phyloP scores from a whole-genome alignment of 2,888 invertebrate species.

The Pseudanteris insignis region DNA sequence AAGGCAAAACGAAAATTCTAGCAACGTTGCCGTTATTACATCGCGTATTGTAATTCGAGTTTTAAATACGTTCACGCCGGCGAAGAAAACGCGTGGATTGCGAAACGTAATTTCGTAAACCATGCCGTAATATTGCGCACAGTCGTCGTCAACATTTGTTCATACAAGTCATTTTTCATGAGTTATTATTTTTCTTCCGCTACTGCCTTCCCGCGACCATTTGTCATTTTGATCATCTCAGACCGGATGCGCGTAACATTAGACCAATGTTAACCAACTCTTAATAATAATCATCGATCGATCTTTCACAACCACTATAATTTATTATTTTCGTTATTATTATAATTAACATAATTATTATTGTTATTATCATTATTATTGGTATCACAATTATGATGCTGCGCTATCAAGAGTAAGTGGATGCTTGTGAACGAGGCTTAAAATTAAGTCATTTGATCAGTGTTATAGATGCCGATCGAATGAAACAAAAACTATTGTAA shows the following conservation, averaged over 20 bases:
- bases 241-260: conserved; percentile 39
- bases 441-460: no score
- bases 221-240: conserved; percentile 43
- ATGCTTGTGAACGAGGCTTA: no score
- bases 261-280: conserved; percentile 34
- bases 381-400: no score
- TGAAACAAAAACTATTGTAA: no score
- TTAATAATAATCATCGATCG: conserved; percentile 37
- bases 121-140: conserved; percentile 19
- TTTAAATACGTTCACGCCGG: conserved; percentile 17
- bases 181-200: conserved; percentile 34
- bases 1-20: conserved; percentile 2
- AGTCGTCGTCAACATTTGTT: conserved; percentile 24
- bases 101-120: conserved; percentile 37
- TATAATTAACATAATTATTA: no score
- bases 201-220: conserved; percentile 23
- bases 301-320: conserved; percentile 21
- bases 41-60: conserved; percentile 13
- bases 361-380: no score
- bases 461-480: no score
- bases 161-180: conserved; percentile 40
- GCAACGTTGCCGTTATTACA: conserved; percentile 15
- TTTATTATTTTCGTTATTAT: conserved; percentile 10
- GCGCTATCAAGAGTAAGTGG: no score
- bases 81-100: conserved; percentile 17